Evolutionary conservation across 2,113 vertebrate species (phyloP).

Genomic region (Hoplias malabaricus): DNA sequence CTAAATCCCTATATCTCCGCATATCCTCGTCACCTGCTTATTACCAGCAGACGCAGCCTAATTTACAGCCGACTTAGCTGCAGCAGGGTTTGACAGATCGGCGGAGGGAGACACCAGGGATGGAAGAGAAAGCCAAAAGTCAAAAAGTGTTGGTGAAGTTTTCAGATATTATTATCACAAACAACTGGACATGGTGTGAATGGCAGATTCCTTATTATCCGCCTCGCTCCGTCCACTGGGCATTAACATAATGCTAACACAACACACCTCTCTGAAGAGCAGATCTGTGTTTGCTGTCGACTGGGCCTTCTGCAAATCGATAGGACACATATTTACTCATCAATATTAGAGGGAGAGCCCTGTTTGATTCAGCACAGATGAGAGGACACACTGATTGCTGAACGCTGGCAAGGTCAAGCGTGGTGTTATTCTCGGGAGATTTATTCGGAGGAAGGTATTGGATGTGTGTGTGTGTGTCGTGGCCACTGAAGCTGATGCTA

Average conservation of each 20-base stretch:
- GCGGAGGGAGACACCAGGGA: conserved; percentile 42
- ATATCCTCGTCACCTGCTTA: conserved; percentile 48
- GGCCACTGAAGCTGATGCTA: conserved; percentile 19
- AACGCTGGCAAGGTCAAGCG: conserved; percentile 41
- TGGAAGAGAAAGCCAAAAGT: conserved; percentile 41
- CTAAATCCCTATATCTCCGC: too few species aligned
- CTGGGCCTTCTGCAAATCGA: conserved; percentile 67
- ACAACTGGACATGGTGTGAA: conserved; percentile 67
- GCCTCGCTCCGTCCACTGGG: conserved; percentile 57
- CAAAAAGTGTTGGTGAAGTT: conserved; percentile 22
- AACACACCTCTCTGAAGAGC: conserved; percentile 64
- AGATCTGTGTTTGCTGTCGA: conserved; percentile 64
- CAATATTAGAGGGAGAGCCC: conserved; percentile 63
- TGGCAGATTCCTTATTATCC: conserved; percentile 68
- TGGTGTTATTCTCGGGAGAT: conserved; percentile 25
- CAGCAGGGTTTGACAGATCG: conserved; percentile 21
- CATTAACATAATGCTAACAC: conserved; percentile 68
- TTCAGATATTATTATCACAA: conserved; percentile 69
- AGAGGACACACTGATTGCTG: background rate
- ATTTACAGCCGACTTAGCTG: conserved; percentile 50
- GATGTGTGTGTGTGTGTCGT: conserved; percentile 7
- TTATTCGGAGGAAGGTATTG: conserved; percentile 9
- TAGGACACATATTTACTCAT: conserved; percentile 76
- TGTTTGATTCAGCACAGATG: conserved; percentile 56
- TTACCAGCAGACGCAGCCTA: conserved; percentile 58